phyloP scores from a whole-genome alignment of 2,113 vertebrate genomes.

The Xiphophorus couchianus region DNA sequence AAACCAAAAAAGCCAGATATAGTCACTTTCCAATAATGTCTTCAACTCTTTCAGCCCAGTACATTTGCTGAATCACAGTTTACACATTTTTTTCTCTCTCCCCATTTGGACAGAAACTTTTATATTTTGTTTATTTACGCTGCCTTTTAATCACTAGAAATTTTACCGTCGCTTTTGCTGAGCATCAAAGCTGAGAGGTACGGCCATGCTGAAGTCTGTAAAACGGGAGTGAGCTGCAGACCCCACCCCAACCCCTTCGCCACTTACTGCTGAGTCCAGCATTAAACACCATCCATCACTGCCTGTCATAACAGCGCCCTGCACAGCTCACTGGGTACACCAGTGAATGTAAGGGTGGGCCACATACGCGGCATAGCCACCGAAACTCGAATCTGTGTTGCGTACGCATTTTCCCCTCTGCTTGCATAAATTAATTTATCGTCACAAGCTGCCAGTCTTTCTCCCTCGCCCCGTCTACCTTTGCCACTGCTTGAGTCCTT shows the following conservation, averaged over 20 bases:
- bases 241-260: slow-evolving; percentile 34
- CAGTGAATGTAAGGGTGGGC: slow-evolving; percentile 29
- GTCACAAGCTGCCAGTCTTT: slow-evolving; percentile 57
- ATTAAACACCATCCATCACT: slow-evolving; percentile 71
- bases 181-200: slow-evolving; percentile 14
- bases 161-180: not conserved
- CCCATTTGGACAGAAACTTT: not conserved
- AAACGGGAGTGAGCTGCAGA: slow-evolving; percentile 44
- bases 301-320: slow-evolving; percentile 60
- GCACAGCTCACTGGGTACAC: slow-evolving; percentile 50
- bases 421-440: slow-evolving; percentile 79
- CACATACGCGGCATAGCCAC: slow-evolving; percentile 51
- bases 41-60: not conserved
- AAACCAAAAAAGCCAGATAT: not conserved
- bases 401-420: slow-evolving; percentile 44
- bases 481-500: slow-evolving; percentile 58
- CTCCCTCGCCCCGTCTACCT: slow-evolving; percentile 19
- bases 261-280: slow-evolving; percentile 63
- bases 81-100: not conserved
- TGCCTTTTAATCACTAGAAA: not conserved
- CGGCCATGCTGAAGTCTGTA: slow-evolving; percentile 28
- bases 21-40: not conserved
- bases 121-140: not conserved
- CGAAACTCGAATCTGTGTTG: slow-evolving; percentile 21
- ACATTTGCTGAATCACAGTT: not conserved